Conservation (phyloP, 2,113 vertebrate species). For the Pholis gunnellus region DNA sequence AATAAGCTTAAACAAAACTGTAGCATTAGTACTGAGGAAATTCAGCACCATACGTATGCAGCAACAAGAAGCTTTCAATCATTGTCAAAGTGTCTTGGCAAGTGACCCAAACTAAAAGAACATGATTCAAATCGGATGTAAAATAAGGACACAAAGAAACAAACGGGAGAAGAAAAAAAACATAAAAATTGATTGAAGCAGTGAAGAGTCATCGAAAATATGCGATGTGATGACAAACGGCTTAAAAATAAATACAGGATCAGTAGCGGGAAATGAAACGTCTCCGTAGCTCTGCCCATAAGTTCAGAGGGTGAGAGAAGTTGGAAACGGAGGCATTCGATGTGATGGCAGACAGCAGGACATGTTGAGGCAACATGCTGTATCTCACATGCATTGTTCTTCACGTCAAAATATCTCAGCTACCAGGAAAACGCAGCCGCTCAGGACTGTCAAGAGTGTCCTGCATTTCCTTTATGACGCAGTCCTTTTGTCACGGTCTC, state of each 20-base stretch:
- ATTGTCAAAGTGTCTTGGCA: conserved; percentile 46
- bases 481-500: conserved; percentile 27
- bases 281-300: conserved; percentile 21
- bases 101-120: conserved; percentile 12
- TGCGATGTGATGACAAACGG: conserved; percentile 4
- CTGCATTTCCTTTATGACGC: conserved; percentile 3
- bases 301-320: conserved; percentile 9
- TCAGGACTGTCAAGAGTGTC: conserved; percentile 13
- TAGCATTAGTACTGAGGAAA: conserved; percentile 18
- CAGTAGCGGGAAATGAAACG: conserved; percentile 2
- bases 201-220: background rate
- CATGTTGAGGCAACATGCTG: conserved; percentile 28
- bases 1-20: conserved; percentile 40
- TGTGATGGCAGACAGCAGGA: conserved; percentile 14
- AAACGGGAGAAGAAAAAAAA: background rate
- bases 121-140: conserved; percentile 15
- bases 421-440: background rate
- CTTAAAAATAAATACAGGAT: conserved; percentile 62
- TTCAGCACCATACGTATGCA: background rate
- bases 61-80: conserved; percentile 19
- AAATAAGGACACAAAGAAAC: background rate
- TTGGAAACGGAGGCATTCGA: conserved; percentile 7
- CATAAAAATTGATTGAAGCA: conserved; percentile 15
- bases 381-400: conserved; percentile 60
- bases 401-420: conserved; percentile 19